These are phyloP conservation scores for Eciton burchellii DNA, from an alignment of 1,140 invertebrate genomes.

Conservation along the genomic window DNA sequence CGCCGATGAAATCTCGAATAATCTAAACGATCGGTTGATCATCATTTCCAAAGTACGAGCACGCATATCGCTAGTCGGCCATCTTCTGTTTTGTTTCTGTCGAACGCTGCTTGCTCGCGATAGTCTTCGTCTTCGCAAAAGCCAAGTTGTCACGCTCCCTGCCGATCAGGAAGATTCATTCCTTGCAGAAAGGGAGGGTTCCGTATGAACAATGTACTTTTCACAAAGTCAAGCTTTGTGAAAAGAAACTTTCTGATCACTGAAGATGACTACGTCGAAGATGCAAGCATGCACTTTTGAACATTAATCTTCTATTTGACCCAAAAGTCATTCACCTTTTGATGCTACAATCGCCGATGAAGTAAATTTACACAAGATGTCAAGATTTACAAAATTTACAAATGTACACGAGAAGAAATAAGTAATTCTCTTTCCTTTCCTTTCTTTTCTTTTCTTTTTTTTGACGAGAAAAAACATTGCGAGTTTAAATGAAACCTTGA, in stretches of 20 bases:
- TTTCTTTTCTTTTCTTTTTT: too few species aligned
- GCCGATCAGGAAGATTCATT: neutral
- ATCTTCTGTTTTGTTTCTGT: slow-evolving; percentile 8
- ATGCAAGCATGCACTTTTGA: slow-evolving; percentile 4
- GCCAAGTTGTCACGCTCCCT: neutral
- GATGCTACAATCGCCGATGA: too few species aligned
- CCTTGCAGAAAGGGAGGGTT: neutral
- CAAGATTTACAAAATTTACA: too few species aligned
- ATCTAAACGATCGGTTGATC: slow-evolving; percentile 8
- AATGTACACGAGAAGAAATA: too few species aligned
- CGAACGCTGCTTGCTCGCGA: neutral
- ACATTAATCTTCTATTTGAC: slow-evolving; percentile 41
- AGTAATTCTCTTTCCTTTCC: too few species aligned
- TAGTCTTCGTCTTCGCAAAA: neutral
- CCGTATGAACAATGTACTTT: neutral
- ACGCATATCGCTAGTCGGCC: neutral
- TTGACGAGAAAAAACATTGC: too few species aligned
- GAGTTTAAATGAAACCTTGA: too few species aligned
- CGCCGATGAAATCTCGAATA: neutral
- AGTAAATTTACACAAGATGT: too few species aligned
- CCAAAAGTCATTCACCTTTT: neutral
- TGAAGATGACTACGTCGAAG: slow-evolving; percentile 13
- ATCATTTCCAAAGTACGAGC: slow-evolving; percentile 2
- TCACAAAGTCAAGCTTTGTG: slow-evolving; percentile 11
- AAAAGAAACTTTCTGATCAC: neutral